These are phyloP conservation scores for Gymnoscelis rufifasciata DNA, from an alignment of 2,888 invertebrate genomes.

Conservation along the genomic window DNA sequence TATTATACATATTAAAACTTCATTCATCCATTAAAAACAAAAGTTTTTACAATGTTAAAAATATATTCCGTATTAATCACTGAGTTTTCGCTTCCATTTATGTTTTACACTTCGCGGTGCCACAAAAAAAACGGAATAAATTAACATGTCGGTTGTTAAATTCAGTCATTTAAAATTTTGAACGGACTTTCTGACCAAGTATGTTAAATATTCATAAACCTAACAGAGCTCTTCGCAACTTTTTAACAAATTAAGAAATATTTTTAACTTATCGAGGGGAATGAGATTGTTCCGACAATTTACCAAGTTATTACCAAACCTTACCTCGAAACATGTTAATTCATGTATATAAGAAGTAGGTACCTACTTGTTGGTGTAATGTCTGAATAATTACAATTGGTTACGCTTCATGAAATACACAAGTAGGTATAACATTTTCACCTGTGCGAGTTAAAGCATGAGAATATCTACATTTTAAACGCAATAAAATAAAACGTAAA, in stretches of 20 bases:
- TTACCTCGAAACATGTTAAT: slow-evolving; percentile 8
- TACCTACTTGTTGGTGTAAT: neutral
- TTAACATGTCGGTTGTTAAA: neutral
- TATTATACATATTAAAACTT: too few relatives aligned
- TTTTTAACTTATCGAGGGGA: neutral
- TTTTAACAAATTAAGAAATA: neutral
- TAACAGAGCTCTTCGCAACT: neutral
- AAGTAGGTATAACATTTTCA: too few relatives aligned
- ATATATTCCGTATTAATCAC: too few relatives aligned
- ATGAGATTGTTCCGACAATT: neutral
- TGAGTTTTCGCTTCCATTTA: neutral
- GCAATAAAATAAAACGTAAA: too few relatives aligned
- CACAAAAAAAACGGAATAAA: neutral
- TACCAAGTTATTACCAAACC: slow-evolving; percentile 4
- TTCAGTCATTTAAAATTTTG: slow-evolving; percentile 1
- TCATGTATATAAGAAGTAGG: neutral
- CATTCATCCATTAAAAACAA: too few relatives aligned
- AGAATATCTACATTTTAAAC: too few relatives aligned
- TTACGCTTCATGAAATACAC: neutral
- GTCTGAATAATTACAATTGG: neutral
- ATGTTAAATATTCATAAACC: slow-evolving; percentile 2
- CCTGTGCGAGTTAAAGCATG: too few relatives aligned
- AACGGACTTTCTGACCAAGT: neutral
- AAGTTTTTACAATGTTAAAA: too few relatives aligned
- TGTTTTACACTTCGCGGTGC: neutral